Base-by-base conservation (phyloP, 2,888 invertebrate genomes). In the Argyresthia goedartella region DNA sequence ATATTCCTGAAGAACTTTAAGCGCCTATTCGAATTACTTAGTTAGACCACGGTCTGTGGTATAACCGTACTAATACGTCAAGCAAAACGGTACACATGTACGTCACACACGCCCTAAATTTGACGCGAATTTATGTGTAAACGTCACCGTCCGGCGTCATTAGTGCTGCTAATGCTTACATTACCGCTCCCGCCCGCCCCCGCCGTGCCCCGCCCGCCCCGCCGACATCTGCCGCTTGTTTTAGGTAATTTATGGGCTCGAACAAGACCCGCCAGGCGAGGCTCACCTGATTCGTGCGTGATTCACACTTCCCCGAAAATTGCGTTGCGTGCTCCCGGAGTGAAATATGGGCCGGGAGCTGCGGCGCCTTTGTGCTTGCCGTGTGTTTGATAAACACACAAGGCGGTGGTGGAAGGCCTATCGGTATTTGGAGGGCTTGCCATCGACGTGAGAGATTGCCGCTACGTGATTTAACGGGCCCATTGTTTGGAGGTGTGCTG, bases 161-260 rank as follows among this genome's bases (percentile, higher is more conserved):
- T 85, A 86, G 85, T 78, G 73, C 71, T 74, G 75, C 84, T 85
- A 85, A 85, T 85, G 84, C 81, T 65, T 67, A 81, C 81, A 82
- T 85, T 85, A 85, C 81, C 77, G 81, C 71, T 62, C 64, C 65
- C 25, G 25, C 63, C 59, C 55, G 54, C 62, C 62, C 65, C 65
- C 67, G 67, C 60, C 69, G 76, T 11, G 11, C 11, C 36, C 43
- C 8, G 25, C n/a, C 14, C 25, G 16, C 50, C 53, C 46, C 53
- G 47, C 13, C 51, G 48, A 74, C 84, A 85, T 81, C 82, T 85
- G 85, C 75, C 78, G 82, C 86, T 85, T 86, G 86, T 86, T 86
- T 84, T 82, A 81, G 69, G 75, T 85, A 85, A 86, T 86, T 85
- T 86, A 85, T 84, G 76, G 72, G 67, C 63, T 73, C 25, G 25